Evolutionary conservation across 2,797 vertebrate species (phyloP).

Genomic region (Huso huso): DNA sequence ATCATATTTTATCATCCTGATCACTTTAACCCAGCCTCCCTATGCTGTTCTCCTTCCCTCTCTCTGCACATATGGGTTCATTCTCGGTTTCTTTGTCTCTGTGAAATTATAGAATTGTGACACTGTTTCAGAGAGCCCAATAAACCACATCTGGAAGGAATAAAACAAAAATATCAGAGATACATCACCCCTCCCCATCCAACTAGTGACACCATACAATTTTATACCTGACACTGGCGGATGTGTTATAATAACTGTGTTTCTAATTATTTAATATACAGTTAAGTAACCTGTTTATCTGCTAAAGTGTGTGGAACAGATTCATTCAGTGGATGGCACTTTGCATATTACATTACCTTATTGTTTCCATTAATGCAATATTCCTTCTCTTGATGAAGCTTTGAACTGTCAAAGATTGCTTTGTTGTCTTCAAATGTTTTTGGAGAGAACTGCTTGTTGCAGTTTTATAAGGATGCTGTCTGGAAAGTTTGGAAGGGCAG

Average conservation of each 20-base stretch:
- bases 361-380: background rate
- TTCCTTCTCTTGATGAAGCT: background rate
- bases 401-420: background rate
- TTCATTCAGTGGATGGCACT: background rate
- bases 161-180: background rate
- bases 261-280: background rate
- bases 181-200: background rate
- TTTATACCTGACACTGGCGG: background rate
- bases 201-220: background rate
- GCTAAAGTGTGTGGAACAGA: background rate
- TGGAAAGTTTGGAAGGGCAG: too few species aligned
- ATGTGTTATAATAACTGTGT: background rate
- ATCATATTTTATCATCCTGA: too few species aligned
- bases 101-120: background rate
- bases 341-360: background rate
- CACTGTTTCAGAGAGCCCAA: background rate
- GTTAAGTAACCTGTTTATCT: background rate
- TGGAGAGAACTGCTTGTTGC: too few species aligned
- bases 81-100: conserved; percentile 1
- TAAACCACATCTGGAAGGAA: conserved; percentile 5
- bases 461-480: too few species aligned
- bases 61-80: conserved; percentile 6
- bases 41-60: background rate
- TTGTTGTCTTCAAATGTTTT: too few species aligned
- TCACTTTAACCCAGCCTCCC: background rate